Evolutionary conservation across 2,888 invertebrate genomes (phyloP).

Genomic region (Mamestra brassicae): DNA sequence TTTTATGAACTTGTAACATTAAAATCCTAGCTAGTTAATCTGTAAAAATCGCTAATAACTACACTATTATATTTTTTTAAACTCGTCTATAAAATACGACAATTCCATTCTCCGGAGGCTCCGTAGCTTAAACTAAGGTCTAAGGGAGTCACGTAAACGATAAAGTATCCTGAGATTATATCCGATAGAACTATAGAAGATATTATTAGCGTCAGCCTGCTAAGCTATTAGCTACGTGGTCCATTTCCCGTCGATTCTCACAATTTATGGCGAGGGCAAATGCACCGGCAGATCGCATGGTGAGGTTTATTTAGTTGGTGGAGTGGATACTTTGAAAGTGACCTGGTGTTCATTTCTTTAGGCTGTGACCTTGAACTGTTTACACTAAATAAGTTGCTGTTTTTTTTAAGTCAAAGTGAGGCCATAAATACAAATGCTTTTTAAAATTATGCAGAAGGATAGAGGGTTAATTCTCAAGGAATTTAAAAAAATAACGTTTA

Average conservation of each 20-base stretch:
- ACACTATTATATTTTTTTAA: no score
- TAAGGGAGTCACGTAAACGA: slow-evolving; percentile 36
- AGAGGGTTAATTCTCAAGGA: no score
- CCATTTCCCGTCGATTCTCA: slow-evolving; percentile 29
- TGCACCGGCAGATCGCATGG: neutral
- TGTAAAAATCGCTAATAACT: no score
- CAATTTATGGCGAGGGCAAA: slow-evolving; percentile 29
- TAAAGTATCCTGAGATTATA: slow-evolving; percentile 36
- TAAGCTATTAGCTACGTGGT: slow-evolving; percentile 51
- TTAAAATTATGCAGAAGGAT: no score
- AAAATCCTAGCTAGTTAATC: no score
- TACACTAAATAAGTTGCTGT: neutral
- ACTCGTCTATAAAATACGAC: neutral
- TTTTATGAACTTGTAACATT: no score
- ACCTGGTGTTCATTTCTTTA: neutral
- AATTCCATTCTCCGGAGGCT: neutral
- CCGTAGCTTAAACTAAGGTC: neutral
- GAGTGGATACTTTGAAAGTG: neutral
- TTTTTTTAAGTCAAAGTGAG: no score
- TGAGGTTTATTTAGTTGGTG: slow-evolving; percentile 3
- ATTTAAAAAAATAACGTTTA: no score
- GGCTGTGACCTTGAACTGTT: neutral
- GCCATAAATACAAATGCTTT: no score
- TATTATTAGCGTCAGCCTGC: slow-evolving; percentile 39
- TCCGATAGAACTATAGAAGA: slow-evolving; percentile 33